A percentile compares a stretch with the other conserved stretches of the same genome.
Conservation (phyloP, 2,797 vertebrate genomes). For the Aldrovandia affinis region DNA sequence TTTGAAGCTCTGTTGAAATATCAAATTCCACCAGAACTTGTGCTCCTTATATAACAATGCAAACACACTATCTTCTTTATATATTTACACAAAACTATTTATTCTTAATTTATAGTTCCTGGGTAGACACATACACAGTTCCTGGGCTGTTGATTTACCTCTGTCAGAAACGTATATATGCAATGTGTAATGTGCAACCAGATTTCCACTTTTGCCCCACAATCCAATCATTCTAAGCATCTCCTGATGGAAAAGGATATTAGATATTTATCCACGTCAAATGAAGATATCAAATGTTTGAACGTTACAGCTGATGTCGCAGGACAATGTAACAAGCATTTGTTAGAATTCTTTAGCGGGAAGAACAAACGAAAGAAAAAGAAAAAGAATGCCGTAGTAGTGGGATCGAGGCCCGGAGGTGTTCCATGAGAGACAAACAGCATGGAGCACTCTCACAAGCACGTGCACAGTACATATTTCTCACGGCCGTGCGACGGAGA, state of each 20-base stretch:
- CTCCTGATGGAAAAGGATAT: neutral
- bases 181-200: neutral
- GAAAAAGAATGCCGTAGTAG: too few relatives aligned
- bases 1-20: neutral
- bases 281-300: neutral
- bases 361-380: neutral
- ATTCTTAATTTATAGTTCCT: constrained; percentile 28
- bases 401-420: neutral
- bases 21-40: neutral
- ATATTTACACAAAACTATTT: neutral
- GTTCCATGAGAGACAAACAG: neutral
- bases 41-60: neutral
- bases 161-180: neutral
- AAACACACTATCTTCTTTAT: constrained; percentile 10
- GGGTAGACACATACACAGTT: neutral
- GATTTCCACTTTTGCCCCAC: too few relatives aligned
- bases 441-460: too few relatives aligned
- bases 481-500: constrained; percentile 46
- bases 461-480: constrained; percentile 45
- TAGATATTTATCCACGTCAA: neutral
- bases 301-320: too few relatives aligned
- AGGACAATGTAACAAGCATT: neutral
- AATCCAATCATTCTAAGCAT: neutral
- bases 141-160: too few relatives aligned
- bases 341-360: neutral